Percentiles rank a stretch among this genome's conserved stretches.
These are phyloP conservation scores for Rhamnusium bicolor DNA, from an alignment of 2,888 invertebrate species.

Conservation along the genomic window DNA sequence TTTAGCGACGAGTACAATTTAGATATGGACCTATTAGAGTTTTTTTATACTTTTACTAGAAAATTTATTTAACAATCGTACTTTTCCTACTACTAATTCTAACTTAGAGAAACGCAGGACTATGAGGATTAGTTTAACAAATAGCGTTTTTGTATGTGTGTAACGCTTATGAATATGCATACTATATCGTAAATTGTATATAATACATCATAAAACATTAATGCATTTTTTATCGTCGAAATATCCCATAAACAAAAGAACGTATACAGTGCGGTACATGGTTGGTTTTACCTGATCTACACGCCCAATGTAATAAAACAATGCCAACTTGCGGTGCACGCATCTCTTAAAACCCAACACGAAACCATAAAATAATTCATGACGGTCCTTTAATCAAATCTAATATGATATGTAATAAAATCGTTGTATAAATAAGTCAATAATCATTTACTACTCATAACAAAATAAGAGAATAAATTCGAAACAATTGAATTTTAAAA, in stretches of 20 bases:
- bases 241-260: constrained; percentile 46
- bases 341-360: constrained; percentile 42
- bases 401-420: neutral
- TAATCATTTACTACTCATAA: neutral
- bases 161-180: constrained; percentile 43
- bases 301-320: constrained; percentile 46
- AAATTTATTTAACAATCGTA: neutral
- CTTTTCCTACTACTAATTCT: neutral
- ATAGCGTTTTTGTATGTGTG: constrained; percentile 31
- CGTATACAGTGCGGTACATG: constrained; percentile 35
- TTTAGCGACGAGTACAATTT: neutral
- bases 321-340: constrained; percentile 43
- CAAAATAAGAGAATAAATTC: neutral
- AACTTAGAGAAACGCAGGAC: neutral
- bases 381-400: constrained; percentile 9
- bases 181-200: constrained; percentile 30
- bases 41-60: too few species aligned
- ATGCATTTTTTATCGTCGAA: constrained; percentile 43
- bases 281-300: constrained; percentile 36
- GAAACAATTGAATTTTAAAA: neutral
- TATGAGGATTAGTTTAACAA: neutral
- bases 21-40: too few species aligned
- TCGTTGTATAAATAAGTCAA: neutral
- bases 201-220: constrained; percentile 36
- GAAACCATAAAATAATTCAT: constrained; percentile 33